Evolutionary conservation across 37 sponge, comb jelly and placozoan genomes (phyloP).

Genomic region (Chondrilla cf. caribensis): DNA sequence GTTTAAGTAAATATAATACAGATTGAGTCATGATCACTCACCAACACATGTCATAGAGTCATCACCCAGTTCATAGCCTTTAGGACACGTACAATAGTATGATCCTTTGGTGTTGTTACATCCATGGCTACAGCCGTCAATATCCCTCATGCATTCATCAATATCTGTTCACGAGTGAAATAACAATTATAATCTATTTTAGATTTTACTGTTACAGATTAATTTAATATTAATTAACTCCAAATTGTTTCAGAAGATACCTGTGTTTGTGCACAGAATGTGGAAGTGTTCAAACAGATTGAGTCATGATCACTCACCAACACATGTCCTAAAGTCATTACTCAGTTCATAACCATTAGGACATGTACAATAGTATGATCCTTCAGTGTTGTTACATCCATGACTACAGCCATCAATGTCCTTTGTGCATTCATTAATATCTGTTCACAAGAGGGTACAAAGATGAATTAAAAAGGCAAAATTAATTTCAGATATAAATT

Average conservation of each 20-base stretch:
- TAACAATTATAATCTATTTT: too few relatives aligned
- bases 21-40: too few relatives aligned
- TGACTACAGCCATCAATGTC: constrained; percentile 1
- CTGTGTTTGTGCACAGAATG: neutral
- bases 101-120: neutral
- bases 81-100: neutral
- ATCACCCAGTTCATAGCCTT: neutral
- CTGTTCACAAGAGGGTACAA: neutral
- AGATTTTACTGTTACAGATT: too few relatives aligned
- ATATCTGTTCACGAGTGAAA: neutral
- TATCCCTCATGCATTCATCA: neutral
- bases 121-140: neutral
- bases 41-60: too few relatives aligned
- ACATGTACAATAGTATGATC: neutral
- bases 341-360: neutral
- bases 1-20: too few relatives aligned
- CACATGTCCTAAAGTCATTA: neutral
- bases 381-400: neutral
- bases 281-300: too few relatives aligned
- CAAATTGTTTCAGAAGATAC: too few relatives aligned
- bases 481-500: too few relatives aligned
- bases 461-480: too few relatives aligned
- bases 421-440: neutral
- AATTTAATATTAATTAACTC: too few relatives aligned
- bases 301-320: neutral